Evolutionary conservation across 2,797 vertebrate species (phyloP).

Genomic region (Aselliscus stoliczkanus): DNA sequence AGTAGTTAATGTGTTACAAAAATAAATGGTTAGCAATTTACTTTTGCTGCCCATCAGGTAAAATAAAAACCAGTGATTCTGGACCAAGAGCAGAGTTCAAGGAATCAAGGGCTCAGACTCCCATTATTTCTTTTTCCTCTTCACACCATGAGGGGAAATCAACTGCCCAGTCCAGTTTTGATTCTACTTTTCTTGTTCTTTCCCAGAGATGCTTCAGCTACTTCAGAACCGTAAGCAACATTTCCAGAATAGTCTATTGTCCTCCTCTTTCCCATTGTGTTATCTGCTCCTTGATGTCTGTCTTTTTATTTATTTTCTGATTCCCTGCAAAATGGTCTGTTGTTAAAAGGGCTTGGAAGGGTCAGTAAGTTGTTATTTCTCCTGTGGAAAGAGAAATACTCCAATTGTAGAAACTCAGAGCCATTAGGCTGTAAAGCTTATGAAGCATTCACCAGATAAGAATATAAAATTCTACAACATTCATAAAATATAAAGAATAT

Average conservation of each 20-base stretch:
- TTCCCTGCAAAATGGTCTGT: neutral
- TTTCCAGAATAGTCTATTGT: neutral
- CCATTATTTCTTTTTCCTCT: neutral
- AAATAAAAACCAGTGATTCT: slow-evolving; percentile 47
- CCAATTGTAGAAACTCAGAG: neutral
- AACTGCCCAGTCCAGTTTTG: neutral
- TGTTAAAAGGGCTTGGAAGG: neutral
- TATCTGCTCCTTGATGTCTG: neutral
- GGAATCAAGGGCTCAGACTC: neutral
- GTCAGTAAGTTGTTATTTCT: neutral
- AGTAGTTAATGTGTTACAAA: slow-evolving; percentile 66
- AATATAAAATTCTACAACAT: neutral
- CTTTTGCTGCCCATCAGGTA: neutral
- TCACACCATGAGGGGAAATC: slow-evolving; percentile 5
- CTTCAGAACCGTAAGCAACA: slow-evolving; percentile 60
- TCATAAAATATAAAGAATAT: neutral
- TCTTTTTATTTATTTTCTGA: neutral
- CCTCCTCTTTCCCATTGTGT: neutral
- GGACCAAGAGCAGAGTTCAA: slow-evolving; percentile 35
- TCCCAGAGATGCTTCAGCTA: slow-evolving; percentile 13
- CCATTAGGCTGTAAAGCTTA: neutral
- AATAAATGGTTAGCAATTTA: slow-evolving; percentile 22
- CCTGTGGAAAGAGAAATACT: neutral
- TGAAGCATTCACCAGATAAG: neutral
- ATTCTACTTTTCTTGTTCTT: slow-evolving; percentile 53